These are phyloP conservation scores for Onthophagus sagittarius DNA, from an alignment of 2,888 invertebrate species.

Conservation along the genomic window DNA sequence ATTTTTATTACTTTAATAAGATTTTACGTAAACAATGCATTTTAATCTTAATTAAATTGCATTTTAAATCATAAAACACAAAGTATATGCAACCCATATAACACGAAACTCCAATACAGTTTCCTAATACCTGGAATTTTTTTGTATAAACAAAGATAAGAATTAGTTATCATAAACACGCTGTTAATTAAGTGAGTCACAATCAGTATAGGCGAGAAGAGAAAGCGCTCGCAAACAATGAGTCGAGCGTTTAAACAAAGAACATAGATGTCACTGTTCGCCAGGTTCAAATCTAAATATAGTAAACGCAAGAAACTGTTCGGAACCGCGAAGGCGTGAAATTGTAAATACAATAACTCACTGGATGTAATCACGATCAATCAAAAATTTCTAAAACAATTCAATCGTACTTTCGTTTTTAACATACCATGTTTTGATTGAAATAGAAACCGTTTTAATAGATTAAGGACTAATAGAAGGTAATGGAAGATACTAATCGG, in stretches of 20 bases:
- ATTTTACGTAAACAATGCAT: no score
- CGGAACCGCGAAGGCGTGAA: background rate
- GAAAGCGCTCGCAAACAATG: no score
- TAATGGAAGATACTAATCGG: background rate
- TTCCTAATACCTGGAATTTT: background rate
- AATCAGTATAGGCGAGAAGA: background rate
- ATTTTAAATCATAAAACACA: no score
- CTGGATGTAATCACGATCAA: background rate
- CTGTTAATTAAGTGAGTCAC: background rate
- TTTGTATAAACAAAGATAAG: background rate
- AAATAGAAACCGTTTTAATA: background rate
- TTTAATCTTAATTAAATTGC: no score
- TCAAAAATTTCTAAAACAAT: background rate
- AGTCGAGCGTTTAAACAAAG: background rate
- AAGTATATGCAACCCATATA: background rate
- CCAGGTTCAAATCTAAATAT: background rate
- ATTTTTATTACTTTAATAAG: no score
- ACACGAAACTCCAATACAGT: background rate
- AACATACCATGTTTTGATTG: background rate
- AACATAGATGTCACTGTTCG: background rate
- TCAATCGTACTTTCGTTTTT: background rate
- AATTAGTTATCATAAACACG: background rate
- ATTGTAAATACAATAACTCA: background rate
- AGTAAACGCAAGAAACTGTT: background rate
- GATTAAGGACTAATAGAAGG: background rate